Percentiles rank a stretch among this genome's conserved stretches.
Evolutionary conservation across 1,140 invertebrate species (phyloP).

Genomic region (Phthorimaea operculella): DNA sequence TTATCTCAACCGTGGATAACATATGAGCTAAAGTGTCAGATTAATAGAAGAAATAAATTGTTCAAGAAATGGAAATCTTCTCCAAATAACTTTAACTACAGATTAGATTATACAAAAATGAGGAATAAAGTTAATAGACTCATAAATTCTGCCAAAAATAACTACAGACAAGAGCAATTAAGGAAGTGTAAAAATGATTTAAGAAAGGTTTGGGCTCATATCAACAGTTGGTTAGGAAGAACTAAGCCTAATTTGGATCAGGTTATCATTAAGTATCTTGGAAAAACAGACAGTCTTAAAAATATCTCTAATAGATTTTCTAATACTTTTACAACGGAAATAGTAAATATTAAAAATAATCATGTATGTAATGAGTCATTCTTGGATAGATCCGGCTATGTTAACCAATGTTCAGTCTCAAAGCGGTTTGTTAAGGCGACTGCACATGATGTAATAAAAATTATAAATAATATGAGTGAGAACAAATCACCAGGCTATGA

Average conservation of each 20-base stretch:
- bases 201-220: too few species aligned
- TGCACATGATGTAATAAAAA: constrained; percentile 10
- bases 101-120: not conserved
- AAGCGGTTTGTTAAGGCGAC: constrained; percentile 11
- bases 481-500: constrained; percentile 13
- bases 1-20: too few species aligned
- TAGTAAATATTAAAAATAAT: constrained; percentile 20
- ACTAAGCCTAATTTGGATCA: constrained; percentile 13
- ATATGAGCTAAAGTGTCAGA: too few species aligned
- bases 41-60: not conserved
- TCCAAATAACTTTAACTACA: not conserved
- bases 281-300: constrained; percentile 11
- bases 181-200: too few species aligned
- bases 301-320: constrained; percentile 16
- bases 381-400: constrained; percentile 15
- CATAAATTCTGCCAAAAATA: not conserved
- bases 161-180: too few species aligned
- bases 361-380: constrained; percentile 14
- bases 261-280: constrained; percentile 21
- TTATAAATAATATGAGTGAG: constrained; percentile 12
- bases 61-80: not conserved
- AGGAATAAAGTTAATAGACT: not conserved
- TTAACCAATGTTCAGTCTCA: constrained; percentile 15
- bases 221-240: constrained; percentile 22
- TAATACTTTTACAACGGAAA: constrained; percentile 18